These are phyloP conservation scores for Eretmocerus hayati DNA, from an alignment of 2,888 invertebrate genomes.

Conservation along the genomic window DNA sequence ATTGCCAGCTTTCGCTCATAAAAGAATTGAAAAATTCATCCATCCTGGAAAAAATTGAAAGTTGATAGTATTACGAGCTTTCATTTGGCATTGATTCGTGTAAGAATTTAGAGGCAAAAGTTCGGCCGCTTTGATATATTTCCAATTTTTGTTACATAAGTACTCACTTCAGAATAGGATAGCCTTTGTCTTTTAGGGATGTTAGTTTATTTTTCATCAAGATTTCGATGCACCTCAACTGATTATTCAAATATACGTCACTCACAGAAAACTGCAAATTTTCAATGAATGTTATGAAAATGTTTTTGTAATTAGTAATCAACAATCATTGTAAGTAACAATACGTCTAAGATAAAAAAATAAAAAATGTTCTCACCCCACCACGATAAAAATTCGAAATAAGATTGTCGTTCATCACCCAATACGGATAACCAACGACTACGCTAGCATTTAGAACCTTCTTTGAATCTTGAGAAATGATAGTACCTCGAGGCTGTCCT, in stretches of 20 bases:
- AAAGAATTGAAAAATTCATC: constrained; percentile 9
- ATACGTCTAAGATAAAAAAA: too few species aligned
- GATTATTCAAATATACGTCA: constrained; percentile 4
- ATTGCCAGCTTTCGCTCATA: background rate
- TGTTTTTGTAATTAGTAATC: too few species aligned
- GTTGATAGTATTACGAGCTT: too few species aligned
- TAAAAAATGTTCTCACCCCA: background rate
- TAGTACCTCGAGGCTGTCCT: too few species aligned
- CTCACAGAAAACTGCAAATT: constrained; percentile 3
- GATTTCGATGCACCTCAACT: background rate
- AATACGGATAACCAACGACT: constrained; percentile 15
- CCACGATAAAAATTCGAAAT: constrained; percentile 2
- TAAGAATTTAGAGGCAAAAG: too few species aligned
- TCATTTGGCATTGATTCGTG: too few species aligned
- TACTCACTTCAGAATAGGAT: constrained; percentile 15
- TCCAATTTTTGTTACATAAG: too few species aligned
- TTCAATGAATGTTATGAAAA: too few species aligned
- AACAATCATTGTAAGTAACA: too few species aligned
- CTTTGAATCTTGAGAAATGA: too few species aligned
- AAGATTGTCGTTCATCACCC: constrained; percentile 3
- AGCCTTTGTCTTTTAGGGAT: background rate
- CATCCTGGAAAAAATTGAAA: constrained; percentile 10
- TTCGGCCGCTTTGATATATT: too few species aligned
- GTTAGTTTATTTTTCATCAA: constrained; percentile 2
- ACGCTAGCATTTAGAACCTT: too few species aligned